Evolutionary conservation across 2,113 vertebrate genomes (phyloP).

Genomic region (Brachypteracias leptosomus): DNA sequence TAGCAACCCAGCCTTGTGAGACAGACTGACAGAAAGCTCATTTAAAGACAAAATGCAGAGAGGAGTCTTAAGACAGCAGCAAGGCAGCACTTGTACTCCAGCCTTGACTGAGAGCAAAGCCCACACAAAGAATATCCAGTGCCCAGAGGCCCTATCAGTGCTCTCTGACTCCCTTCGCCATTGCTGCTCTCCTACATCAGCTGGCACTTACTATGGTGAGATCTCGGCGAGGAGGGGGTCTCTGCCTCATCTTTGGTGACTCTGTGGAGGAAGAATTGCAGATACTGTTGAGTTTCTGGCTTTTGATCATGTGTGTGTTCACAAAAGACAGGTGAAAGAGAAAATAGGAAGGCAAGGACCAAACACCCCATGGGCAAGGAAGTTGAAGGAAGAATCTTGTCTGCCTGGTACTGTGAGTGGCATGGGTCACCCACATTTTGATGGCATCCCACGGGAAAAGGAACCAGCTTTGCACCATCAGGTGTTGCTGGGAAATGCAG

Average conservation of each 20-base stretch:
- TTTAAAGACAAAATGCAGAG: background rate
- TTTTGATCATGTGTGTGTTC: background rate
- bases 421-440: background rate
- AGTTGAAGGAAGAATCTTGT: background rate
- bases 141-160: background rate
- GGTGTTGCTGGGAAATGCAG: background rate
- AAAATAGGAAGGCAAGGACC: background rate
- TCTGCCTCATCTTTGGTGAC: slow-evolving; percentile 87
- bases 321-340: background rate
- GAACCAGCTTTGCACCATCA: background rate
- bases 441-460: background rate
- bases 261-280: slow-evolving; percentile 74
- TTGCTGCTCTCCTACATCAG: background rate
- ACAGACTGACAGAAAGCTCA: background rate
- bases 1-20: background rate
- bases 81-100: accelerated
- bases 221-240: slow-evolving; percentile 94
- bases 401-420: background rate
- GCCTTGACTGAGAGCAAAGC: background rate
- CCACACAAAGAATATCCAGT: background rate
- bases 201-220: slow-evolving; percentile 91
- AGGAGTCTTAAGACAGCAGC: background rate
- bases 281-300: background rate
- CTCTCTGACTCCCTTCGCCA: background rate
- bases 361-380: background rate